These are phyloP conservation scores for Eurypyga helias DNA, from an alignment of 2,113 vertebrate genomes.

Conservation along the genomic window DNA sequence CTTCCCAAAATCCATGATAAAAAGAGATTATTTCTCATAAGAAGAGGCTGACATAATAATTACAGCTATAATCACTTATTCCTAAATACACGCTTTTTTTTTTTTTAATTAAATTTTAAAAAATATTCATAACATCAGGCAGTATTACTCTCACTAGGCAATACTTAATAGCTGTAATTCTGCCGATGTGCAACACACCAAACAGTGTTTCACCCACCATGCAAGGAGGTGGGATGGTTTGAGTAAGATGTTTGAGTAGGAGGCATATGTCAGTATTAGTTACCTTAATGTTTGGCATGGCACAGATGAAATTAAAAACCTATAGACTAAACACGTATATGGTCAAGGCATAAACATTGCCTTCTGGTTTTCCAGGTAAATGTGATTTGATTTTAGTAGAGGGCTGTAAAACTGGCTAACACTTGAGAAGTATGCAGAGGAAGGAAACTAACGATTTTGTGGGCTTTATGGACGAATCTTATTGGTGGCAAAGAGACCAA, in stretches of 20 bases:
- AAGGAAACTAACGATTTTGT: background rate
- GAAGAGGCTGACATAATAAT: background rate
- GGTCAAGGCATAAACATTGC: background rate
- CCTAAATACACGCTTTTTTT: too few species aligned
- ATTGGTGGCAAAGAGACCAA: background rate
- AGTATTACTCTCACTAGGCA: background rate
- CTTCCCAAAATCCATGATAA: background rate
- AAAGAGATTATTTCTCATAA: background rate
- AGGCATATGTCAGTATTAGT: background rate
- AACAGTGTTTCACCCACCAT: background rate
- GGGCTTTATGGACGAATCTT: background rate
- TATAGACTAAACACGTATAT: background rate
- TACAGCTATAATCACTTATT: background rate
- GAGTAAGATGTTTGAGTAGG: background rate
- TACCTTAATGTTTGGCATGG: background rate
- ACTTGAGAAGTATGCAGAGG: background rate
- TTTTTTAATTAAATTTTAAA: too few species aligned
- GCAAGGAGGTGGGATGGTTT: background rate
- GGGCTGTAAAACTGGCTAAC: background rate
- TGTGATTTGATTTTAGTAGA: background rate
- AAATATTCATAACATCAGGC: background rate
- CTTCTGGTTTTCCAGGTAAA: background rate
- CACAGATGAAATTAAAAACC: background rate
- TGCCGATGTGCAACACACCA: background rate
- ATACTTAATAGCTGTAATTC: background rate